Evolutionary conservation across 2,113 vertebrate genomes (phyloP).

Genomic region (Terrapene triunguis): DNA sequence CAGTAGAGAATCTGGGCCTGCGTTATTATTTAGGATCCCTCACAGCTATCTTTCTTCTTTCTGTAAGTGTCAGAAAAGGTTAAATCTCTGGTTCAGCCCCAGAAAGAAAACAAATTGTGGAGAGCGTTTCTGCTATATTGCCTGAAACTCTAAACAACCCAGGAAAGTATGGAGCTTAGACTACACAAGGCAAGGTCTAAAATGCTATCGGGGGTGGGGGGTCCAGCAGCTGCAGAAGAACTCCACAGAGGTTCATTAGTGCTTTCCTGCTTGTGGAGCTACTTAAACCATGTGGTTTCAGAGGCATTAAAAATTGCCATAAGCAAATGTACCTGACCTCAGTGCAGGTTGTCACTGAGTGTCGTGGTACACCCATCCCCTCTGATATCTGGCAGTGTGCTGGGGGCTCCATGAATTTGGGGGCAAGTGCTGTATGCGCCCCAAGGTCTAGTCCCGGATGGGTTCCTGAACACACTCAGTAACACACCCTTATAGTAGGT

Average conservation of each 20-base stretch:
- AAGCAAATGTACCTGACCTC: not conserved
- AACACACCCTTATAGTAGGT: not conserved
- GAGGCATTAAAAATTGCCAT: not conserved
- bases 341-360: not conserved
- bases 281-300: not conserved
- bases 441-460: not conserved
- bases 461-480: not conserved
- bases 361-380: not conserved
- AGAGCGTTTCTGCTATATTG: constrained; percentile 23
- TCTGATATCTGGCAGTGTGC: not conserved
- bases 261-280: no score
- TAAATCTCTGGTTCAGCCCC: not conserved
- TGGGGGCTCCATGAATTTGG: not conserved
- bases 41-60: not conserved
- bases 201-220: not conserved
- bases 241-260: not conserved
- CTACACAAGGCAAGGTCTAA: constrained; percentile 30
- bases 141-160: constrained; percentile 23
- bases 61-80: not conserved
- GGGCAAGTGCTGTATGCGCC: not conserved
- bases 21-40: not conserved
- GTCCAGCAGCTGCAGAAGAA: not conserved
- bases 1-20: not conserved
- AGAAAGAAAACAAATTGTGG: constrained; percentile 34
- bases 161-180: constrained; percentile 20